These are phyloP conservation scores for Coptodon bakossiorum DNA, from an alignment of 2,113 vertebrate species.

Conservation along the genomic window DNA sequence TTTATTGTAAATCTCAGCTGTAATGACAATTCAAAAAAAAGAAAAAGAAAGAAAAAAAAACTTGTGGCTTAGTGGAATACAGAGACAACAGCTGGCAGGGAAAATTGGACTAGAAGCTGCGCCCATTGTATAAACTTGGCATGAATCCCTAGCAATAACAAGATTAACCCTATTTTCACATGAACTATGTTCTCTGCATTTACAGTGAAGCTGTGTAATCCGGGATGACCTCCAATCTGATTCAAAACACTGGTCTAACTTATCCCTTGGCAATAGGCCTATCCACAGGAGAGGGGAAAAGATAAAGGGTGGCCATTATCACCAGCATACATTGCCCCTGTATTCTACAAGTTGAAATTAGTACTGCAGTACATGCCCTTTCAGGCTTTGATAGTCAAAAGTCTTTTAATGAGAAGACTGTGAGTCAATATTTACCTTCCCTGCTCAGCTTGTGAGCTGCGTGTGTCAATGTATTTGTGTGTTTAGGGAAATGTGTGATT, in stretches of 20 bases:
- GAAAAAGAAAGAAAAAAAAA: neutral
- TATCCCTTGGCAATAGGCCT: neutral
- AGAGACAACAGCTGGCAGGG: constrained; percentile 51
- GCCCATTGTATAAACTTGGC: constrained; percentile 57
- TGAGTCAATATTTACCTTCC: constrained; percentile 58
- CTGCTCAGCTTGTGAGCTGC: neutral
- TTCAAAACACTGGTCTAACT: neutral
- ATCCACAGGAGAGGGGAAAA: neutral
- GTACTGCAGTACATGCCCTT: neutral
- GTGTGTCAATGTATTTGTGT: constrained; percentile 52
- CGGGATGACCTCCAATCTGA: constrained; percentile 33
- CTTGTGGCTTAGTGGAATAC: constrained; percentile 31
- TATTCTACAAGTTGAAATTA: neutral
- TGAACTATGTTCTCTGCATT: constrained; percentile 22
- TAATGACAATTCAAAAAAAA: constrained; percentile 9
- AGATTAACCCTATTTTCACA: constrained; percentile 59
- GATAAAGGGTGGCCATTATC: constrained; percentile 13
- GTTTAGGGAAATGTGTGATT: constrained; percentile 54
- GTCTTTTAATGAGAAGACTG: constrained; percentile 30
- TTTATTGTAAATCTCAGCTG: constrained; percentile 30
- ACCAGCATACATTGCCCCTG: neutral
- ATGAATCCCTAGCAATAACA: constrained; percentile 39
- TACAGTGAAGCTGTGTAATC: constrained; percentile 30
- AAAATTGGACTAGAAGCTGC: constrained; percentile 28
- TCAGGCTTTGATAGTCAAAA: constrained; percentile 7